A percentile compares a stretch with the other conserved stretches of the same genome.
phyloP scores from a whole-genome alignment of 2,888 invertebrate genomes.

The Pelosia muscerda region DNA sequence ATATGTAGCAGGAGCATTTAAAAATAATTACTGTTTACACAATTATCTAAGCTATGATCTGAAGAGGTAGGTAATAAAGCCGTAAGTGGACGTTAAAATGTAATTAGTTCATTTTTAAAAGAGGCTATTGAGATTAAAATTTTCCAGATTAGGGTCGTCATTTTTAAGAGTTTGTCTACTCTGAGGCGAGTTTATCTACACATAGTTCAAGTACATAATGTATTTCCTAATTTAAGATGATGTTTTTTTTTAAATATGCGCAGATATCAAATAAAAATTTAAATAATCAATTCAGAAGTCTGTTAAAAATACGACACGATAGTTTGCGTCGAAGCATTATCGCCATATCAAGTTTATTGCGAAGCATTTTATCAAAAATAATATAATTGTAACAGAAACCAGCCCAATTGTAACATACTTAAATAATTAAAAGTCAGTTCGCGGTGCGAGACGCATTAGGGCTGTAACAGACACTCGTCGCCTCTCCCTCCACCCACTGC shows the following conservation, averaged over 20 bases:
- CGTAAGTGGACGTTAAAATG: slow-evolving; percentile 68
- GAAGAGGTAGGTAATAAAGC: slow-evolving; percentile 45
- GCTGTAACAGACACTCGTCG: slow-evolving; percentile 57
- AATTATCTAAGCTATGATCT: slow-evolving; percentile 46
- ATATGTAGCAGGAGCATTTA: slow-evolving; percentile 48
- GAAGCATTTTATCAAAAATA: slow-evolving; percentile 1
- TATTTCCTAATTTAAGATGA: neutral
- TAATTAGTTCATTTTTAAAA: slow-evolving; percentile 74
- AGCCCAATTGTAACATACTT: slow-evolving; percentile 60
- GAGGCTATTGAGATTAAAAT: slow-evolving; percentile 52
- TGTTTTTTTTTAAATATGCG: neutral
- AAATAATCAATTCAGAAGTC: neutral
- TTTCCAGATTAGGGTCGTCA: slow-evolving; percentile 35
- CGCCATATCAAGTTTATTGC: neutral
- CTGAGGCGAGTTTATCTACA: neutral
- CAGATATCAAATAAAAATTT: neutral
- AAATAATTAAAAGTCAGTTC: slow-evolving; percentile 76
- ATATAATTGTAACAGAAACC: slow-evolving; percentile 16
- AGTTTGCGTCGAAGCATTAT: neutral
- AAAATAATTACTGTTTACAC: slow-evolving; percentile 54
- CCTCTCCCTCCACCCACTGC: slow-evolving; percentile 25
- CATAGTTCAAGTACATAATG: neutral
- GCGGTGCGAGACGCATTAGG: slow-evolving; percentile 69
- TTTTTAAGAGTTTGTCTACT: neutral
- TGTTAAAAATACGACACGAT: neutral